Evolutionary conservation across 2,888 invertebrate species (phyloP), one percentile per base, ranked within the genome.

Genomic region (Rapana venosa): DNA sequence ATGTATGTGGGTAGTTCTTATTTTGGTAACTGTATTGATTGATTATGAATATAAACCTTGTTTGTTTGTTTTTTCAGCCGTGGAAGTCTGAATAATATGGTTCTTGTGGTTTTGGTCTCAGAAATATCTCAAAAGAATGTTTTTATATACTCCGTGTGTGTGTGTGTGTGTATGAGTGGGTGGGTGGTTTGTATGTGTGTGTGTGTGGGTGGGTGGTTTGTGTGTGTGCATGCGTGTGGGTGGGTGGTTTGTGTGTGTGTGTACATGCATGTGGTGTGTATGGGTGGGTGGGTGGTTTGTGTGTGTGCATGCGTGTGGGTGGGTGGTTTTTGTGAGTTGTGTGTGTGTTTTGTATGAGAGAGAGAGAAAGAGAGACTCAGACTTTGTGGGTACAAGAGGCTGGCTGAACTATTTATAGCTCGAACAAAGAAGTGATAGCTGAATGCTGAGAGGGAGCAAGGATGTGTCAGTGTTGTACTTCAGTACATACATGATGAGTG

Each of bases 41-140:
- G 85, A 61, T n/a, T 77, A 30, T 77, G n/a, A n/a, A n/a, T 47
- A 47, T 47, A 47, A 5, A 47, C 13, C 17, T 15, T 4, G 4
- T 15, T 13, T 83, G 22, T 83, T 35, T 61, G 30, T 86, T 66
- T 32, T 66, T 35, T 30, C 20, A 32, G 35, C 77, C 30, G 17
- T 85, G 85, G 13, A 85, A 58, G 30, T 58, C 32, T 77, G 77
- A 77, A 77, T 30, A 70, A n/a, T n/a, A 77, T n/a, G 30, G 32
- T 11, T 81, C 32, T 58, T 79, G 77, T 79, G 77, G 30, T 30
- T 85, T 85, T 56, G 85, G 85, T 85, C 85, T 85, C 85, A 85
- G 36, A 85, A 26, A 20, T 56, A 85, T 17, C 47, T 47, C 47
- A 47, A 47, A n/a, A 70, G 22, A 70, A 20, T 32, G 77, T 17